These are phyloP conservation scores for Drosophila mojavensis DNA, from an alignment of 1,140 invertebrate genomes.

Conservation along the genomic window DNA sequence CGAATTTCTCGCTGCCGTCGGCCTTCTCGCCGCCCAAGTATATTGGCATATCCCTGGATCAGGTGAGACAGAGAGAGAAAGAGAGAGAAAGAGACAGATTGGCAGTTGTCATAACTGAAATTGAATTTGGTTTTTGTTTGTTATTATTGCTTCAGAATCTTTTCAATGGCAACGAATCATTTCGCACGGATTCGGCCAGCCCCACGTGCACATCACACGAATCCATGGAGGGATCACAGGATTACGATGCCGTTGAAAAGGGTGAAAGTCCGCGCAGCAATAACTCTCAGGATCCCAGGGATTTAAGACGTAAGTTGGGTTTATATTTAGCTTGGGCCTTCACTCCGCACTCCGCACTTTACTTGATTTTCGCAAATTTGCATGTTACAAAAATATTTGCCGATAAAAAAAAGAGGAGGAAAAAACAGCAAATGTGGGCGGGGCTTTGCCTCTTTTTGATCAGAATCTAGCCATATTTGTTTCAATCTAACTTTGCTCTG, in stretches of 20 bases:
- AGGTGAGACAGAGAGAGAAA: constrained; percentile 57
- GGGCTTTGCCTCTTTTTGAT: constrained; percentile 56
- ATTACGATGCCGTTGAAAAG: constrained; percentile 84
- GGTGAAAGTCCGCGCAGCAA: constrained; percentile 84
- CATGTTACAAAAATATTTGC: constrained; percentile 65
- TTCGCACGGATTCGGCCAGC: constrained; percentile 84
- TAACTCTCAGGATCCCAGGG: constrained; percentile 83
- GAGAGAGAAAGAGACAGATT: constrained; percentile 32
- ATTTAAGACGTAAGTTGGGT: constrained; percentile 83
- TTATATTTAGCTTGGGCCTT: not conserved
- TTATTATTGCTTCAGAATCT: constrained; percentile 66
- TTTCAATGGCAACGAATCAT: constrained; percentile 84
- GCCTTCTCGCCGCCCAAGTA: constrained; percentile 84
- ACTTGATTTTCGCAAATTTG: constrained; percentile 62
- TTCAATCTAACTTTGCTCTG: constrained; percentile 67
- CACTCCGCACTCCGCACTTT: not conserved
- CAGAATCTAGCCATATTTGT: constrained; percentile 75
- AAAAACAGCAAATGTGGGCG: constrained; percentile 30
- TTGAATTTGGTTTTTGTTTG: constrained; percentile 31
- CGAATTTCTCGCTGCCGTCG: constrained; percentile 83
- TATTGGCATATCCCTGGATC: constrained; percentile 83
- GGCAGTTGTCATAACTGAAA: constrained; percentile 76
- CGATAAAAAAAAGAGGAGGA: constrained; percentile 44
- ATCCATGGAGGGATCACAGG: constrained; percentile 84
- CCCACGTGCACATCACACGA: constrained; percentile 84